These are phyloP conservation scores for Drosophila sp. DNA, from an alignment of 1,140 invertebrate genomes.

Conservation along the genomic window DNA sequence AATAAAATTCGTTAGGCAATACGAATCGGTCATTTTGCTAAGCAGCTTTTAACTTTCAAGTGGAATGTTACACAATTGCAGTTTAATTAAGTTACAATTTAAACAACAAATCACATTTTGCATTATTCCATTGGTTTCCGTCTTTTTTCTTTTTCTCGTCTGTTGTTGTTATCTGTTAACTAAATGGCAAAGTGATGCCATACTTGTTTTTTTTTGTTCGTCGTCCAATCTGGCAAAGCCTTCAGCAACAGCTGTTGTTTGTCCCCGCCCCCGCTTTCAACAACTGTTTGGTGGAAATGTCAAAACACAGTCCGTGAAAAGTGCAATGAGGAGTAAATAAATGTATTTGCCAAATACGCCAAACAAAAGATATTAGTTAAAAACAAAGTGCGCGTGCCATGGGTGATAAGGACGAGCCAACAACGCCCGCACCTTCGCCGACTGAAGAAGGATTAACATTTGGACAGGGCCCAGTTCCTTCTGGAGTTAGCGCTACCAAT, in stretches of 20 bases:
- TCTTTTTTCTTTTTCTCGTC: background rate
- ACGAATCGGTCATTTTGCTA: slow-evolving; percentile 66
- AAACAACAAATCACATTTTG: slow-evolving; percentile 2
- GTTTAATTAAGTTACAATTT: background rate
- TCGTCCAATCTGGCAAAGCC: background rate
- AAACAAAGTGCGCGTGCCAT: slow-evolving; percentile 23
- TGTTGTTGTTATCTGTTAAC: background rate
- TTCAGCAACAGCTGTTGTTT: slow-evolving; percentile 17
- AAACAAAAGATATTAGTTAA: slow-evolving; percentile 7
- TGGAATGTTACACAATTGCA: background rate
- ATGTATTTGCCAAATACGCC: background rate
- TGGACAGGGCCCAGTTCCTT: slow-evolving; percentile 35
- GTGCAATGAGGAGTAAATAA: slow-evolving; percentile 41
- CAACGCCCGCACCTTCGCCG: slow-evolving; percentile 73
- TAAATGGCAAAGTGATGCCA: too few species aligned
- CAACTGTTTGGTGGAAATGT: slow-evolving; percentile 45
- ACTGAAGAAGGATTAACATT: slow-evolving; percentile 58
- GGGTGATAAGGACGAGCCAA: slow-evolving; percentile 66
- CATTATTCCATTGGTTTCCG: background rate
- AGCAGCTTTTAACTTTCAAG: background rate
- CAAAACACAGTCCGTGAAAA: slow-evolving; percentile 50
- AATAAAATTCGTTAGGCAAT: slow-evolving; percentile 78
- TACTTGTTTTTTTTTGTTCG: too few species aligned
- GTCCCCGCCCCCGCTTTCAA: background rate
- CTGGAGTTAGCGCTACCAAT: slow-evolving; percentile 11